These are phyloP conservation scores for Condylura cristata DNA, from an alignment of 2,113 vertebrate genomes.

Conservation along the genomic window DNA sequence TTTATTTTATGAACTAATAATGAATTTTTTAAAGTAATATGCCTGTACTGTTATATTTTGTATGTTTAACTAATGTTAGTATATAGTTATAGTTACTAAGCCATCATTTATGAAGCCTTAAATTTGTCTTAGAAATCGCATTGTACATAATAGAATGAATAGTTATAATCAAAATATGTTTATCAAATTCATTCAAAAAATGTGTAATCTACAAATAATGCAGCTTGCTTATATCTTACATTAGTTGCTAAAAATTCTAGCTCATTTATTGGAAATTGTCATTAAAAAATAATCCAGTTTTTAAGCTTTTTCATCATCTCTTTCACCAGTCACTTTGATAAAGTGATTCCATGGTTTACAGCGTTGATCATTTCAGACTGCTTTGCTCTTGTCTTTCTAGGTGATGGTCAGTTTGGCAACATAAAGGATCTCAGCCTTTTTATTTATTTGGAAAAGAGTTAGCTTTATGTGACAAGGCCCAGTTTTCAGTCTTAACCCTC, in stretches of 20 bases:
- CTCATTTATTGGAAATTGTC: slow-evolving; percentile 26
- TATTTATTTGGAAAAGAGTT: slow-evolving; percentile 37
- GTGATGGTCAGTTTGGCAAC: slow-evolving; percentile 41
- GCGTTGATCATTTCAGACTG: slow-evolving; percentile 30
- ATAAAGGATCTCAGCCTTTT: not conserved
- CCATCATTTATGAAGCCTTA: slow-evolving; percentile 45
- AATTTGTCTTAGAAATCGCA: slow-evolving; percentile 59
- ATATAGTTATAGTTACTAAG: slow-evolving; percentile 29
- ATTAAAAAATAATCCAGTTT: not conserved
- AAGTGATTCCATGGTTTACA: slow-evolving; percentile 11
- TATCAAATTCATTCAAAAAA: slow-evolving; percentile 43
- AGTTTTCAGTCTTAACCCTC: not conserved
- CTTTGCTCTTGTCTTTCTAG: slow-evolving; percentile 49
- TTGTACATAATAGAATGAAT: slow-evolving; percentile 53
- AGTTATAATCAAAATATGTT: slow-evolving; percentile 23
- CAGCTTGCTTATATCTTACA: not conserved
- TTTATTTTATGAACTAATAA: slow-evolving; percentile 31
- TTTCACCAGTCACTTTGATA: not conserved
- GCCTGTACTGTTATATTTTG: not conserved
- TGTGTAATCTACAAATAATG: not conserved
- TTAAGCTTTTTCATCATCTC: not conserved
- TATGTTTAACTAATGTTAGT: slow-evolving; percentile 16
- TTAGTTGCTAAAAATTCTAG: not conserved
- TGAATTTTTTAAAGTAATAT: slow-evolving; percentile 12
- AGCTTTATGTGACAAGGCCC: not conserved